phyloP scores from a whole-genome alignment of 2,113 vertebrate genomes.

The Lasiurus borealis region DNA sequence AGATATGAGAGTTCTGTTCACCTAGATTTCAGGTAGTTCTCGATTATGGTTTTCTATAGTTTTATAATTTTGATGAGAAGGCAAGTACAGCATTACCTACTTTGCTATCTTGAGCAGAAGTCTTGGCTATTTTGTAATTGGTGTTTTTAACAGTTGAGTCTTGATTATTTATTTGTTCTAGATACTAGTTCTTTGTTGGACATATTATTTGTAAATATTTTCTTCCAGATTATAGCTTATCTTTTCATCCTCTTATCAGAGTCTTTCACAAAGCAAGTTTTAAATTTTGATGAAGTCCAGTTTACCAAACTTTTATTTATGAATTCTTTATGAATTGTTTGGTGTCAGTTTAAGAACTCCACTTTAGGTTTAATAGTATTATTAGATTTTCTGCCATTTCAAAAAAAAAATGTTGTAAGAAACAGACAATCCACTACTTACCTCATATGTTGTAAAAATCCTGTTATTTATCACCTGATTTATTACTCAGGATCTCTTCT shows the following conservation, averaged over 20 bases:
- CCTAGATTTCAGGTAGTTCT: neutral
- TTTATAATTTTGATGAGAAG: neutral
- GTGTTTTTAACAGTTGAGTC: neutral
- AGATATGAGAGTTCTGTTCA: neutral
- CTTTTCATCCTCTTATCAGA: neutral
- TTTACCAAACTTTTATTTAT: neutral
- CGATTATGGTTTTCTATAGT: neutral
- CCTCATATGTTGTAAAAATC: neutral
- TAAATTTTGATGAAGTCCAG: constrained; percentile 35
- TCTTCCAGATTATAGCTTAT: neutral
- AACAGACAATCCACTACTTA: neutral
- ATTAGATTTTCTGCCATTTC: neutral
- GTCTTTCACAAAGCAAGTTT: neutral
- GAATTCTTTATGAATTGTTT: neutral
- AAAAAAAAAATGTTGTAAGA: neutral
- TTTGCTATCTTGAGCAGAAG: neutral
- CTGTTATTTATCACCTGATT: neutral
- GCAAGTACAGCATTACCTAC: neutral
- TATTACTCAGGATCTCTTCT: neutral
- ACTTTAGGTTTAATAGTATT: neutral
- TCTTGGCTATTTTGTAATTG: neutral
- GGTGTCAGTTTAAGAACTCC: neutral
- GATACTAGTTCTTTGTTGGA: neutral
- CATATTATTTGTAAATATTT: neutral
- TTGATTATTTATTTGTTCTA: neutral